Evolutionary conservation across 2,888 invertebrate species (phyloP), one percentile per base, ranked within the genome.

Genomic region (Corythucha ciliata): DNA sequence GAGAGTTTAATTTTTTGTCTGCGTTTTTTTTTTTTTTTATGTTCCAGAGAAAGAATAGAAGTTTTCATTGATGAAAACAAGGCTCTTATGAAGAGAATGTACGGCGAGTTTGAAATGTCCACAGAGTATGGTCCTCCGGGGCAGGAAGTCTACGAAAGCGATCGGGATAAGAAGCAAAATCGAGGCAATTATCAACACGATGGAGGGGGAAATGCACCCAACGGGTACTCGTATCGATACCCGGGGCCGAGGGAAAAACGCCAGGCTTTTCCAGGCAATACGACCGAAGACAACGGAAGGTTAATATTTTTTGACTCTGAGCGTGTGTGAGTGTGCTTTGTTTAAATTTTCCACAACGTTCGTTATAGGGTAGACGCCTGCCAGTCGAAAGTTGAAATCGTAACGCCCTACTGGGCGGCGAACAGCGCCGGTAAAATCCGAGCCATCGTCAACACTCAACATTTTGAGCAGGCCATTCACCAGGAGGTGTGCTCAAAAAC

Each of bases 401-500:
- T 89, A 54, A 92, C 91, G 3, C 92, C 92, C 0, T 92, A 90
- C 66, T 92, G 91, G 91, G 91, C 91, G 5, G 81, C 88, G 16
- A 92, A 91, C 69, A 90, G 90, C 1, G 89, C 88, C 16, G 87
- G 89, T 47, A 90, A 91, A 71, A 79, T 90, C 51, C 76, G 91
- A 48, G 91, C 91, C 25, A 87, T 92, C 58, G 91, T 92, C 45
- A 92, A 92, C 68, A 92, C 90, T 8, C 89, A 90, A 71, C 90
- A 91, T 69, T 90, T 92, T 65, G 91, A 91, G 66, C 91, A 92
- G 69, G 91, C 91, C 44, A 90, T 92, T 63, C 91, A 92, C 67
- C 91, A 91, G 68, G 91, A 92, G 76, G 84, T 90, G 55, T 92
- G 91, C 78, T 81, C 87, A 89, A 88, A 86, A 72, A 78, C 78